Conservation (phyloP, 2,888 invertebrate genomes). For the Candidula unifasciata region DNA sequence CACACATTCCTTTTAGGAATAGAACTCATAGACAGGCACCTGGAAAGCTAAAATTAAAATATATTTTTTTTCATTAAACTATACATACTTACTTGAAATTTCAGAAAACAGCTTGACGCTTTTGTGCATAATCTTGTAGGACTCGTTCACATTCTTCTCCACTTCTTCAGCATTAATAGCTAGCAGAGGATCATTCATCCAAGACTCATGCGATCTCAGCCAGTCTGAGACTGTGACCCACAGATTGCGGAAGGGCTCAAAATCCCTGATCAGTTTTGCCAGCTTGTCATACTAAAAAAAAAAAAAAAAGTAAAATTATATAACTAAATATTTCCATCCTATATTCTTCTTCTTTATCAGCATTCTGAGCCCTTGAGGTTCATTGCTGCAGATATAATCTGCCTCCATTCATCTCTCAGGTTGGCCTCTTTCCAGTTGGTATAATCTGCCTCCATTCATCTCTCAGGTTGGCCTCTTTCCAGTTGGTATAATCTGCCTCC, state of each 20-base stretch:
- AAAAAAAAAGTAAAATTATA: slow-evolving; percentile 56
- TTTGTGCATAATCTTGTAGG: slow-evolving; percentile 84
- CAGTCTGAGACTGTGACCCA: slow-evolving; percentile 92
- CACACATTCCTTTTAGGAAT: no score
- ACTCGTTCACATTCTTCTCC: slow-evolving; percentile 82
- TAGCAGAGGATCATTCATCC: slow-evolving; percentile 89
- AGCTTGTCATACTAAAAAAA: slow-evolving; percentile 82
- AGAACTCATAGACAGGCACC: no score
- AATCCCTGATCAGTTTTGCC: slow-evolving; percentile 86
- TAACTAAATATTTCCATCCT: neutral
- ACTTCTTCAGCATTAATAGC: slow-evolving; percentile 87
- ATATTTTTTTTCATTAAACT: no score
- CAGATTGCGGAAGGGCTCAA: slow-evolving; percentile 86
- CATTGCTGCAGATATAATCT: no score
- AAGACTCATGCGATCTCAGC: slow-evolving; percentile 86
- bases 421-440: no score
- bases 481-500: no score
- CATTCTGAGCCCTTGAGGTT: no score
- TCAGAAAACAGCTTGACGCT: slow-evolving; percentile 83
- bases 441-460: no score
- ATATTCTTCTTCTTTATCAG: no score
- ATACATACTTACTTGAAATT: slow-evolving; percentile 71
- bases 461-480: no score
- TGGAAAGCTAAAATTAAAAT: no score
- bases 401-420: no score